Percentiles rank a stretch among this genome's conserved stretches.
phyloP scores from a whole-genome alignment of 2,888 invertebrate species.

The Troides aeacus region DNA sequence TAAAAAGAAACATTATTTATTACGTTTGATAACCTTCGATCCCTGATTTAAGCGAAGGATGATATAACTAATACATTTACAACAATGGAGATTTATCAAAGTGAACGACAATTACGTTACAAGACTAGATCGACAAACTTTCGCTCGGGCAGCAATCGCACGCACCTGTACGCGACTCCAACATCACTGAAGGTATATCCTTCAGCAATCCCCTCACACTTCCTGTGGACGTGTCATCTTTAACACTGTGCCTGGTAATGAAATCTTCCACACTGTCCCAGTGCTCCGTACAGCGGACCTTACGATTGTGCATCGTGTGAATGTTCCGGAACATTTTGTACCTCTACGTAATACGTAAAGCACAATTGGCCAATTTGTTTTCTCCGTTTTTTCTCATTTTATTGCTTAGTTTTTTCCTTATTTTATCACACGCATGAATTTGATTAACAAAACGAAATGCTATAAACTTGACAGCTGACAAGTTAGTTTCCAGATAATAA shows the following conservation, averaged over 20 bases:
- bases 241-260: constrained; percentile 11
- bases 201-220: constrained; percentile 4
- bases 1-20: no score
- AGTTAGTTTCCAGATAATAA: constrained; percentile 1
- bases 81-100: no score
- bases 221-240: not conserved
- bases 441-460: constrained; percentile 5
- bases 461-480: constrained; percentile 25
- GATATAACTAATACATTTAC: no score
- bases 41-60: no score
- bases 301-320: not conserved
- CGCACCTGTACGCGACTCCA: not conserved
- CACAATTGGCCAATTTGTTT: not conserved
- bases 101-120: no score
- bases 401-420: constrained; percentile 1
- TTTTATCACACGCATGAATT: constrained; percentile 17
- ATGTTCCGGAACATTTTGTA: not conserved
- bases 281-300: not conserved
- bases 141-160: not conserved
- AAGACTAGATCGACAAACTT: not conserved
- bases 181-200: not conserved
- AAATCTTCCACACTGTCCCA: constrained; percentile 18
- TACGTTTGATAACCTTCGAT: no score
- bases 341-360: not conserved
- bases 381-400: constrained; percentile 7